Evolutionary conservation across 2,113 vertebrate species (phyloP).

Genomic region (Hipposideros armiger): DNA sequence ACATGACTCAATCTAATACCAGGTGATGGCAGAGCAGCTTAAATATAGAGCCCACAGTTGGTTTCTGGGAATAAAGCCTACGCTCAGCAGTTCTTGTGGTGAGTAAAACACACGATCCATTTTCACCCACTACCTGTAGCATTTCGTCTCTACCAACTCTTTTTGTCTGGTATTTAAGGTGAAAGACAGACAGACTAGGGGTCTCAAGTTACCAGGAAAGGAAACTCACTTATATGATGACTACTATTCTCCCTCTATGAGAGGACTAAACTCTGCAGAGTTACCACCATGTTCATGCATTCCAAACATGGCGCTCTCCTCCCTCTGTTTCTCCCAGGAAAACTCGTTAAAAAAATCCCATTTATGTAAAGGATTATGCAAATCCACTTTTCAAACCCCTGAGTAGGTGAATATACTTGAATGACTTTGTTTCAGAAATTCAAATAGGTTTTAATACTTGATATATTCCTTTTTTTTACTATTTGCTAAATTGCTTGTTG

Average conservation of each 20-base stretch:
- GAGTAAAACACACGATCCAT: neutral
- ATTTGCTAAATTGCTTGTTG: neutral
- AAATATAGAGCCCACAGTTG: neutral
- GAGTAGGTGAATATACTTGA: neutral
- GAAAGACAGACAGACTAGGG: neutral
- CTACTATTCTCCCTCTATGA: neutral
- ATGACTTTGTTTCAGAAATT: slow-evolving; percentile 38
- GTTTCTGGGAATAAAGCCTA: neutral
- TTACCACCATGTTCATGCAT: neutral
- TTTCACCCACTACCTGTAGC: neutral
- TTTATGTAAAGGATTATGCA: neutral
- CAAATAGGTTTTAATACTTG: neutral
- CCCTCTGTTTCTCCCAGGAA: neutral
- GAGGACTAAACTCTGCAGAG: neutral
- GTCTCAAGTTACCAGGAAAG: neutral
- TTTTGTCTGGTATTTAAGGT: slow-evolving; percentile 47
- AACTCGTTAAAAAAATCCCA: neutral
- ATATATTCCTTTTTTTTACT: neutral
- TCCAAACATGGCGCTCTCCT: neutral
- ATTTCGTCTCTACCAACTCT: neutral
- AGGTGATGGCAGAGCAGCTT: neutral
- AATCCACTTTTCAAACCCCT: neutral
- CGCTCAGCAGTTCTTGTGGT: neutral
- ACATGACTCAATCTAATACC: neutral
- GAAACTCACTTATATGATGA: neutral